Conservation (phyloP, 2,888 invertebrate genomes). For the Molanna angustata region DNA sequence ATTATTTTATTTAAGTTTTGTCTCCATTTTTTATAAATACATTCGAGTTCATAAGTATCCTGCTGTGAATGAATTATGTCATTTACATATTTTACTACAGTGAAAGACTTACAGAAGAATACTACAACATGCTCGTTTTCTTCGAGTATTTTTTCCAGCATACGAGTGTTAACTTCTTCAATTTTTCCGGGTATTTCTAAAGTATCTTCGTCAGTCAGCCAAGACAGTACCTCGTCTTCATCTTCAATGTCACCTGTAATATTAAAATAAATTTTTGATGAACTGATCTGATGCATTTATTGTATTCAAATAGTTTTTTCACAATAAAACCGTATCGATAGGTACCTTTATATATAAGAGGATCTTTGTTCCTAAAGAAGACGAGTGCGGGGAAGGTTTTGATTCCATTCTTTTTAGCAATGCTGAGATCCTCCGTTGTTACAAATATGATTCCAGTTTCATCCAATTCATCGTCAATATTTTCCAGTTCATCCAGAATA, state of each 20-base stretch:
- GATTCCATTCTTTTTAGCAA: slow-evolving; percentile 83
- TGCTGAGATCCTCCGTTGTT: slow-evolving; percentile 78
- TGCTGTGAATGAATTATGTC: too few relatives aligned
- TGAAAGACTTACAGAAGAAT: slow-evolving; percentile 76
- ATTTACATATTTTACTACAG: too few relatives aligned
- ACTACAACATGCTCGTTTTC: slow-evolving; percentile 89
- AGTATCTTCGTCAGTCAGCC: slow-evolving; percentile 89
- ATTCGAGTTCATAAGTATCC: too few relatives aligned
- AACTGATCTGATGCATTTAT: too few relatives aligned
- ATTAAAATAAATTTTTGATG: too few relatives aligned
- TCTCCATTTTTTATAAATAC: too few relatives aligned
- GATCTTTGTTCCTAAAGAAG: slow-evolving; percentile 90
- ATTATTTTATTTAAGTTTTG: not conserved
- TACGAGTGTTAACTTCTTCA: slow-evolving; percentile 86
- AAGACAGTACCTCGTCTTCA: slow-evolving; percentile 86
- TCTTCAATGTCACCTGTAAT: slow-evolving; percentile 77
- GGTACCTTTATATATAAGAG: slow-evolving; percentile 70
- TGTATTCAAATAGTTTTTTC: too few relatives aligned
- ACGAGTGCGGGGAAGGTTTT: slow-evolving; percentile 82
- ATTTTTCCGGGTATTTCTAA: slow-evolving; percentile 89
- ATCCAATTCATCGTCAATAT: slow-evolving; percentile 90
- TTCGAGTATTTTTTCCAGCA: slow-evolving; percentile 85
- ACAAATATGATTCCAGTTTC: slow-evolving; percentile 92
- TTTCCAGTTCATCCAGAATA: slow-evolving; percentile 82
- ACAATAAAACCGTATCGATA: too few relatives aligned